Base-by-base conservation (phyloP, 2,113 vertebrate species). In the Tylochromis polylepis region DNA sequence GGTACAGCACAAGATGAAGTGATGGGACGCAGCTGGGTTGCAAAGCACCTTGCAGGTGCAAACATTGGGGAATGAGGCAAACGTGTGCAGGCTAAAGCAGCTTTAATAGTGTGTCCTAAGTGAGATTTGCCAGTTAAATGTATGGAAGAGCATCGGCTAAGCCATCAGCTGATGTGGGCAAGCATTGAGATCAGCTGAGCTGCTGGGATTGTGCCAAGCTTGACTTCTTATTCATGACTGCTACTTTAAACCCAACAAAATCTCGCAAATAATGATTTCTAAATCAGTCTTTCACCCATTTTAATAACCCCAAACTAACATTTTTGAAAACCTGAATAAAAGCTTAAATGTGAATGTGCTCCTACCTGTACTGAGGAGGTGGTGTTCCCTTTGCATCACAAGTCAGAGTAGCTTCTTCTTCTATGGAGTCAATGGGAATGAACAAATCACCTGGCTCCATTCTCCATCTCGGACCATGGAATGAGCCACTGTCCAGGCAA, bases 391-490 rank as follows among this genome's bases (percentile, higher is more conserved):
- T 96, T 18, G 96, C 94, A 5, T 96, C 96, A 81, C 96, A 96
- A 24, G 94, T 95, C 85, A 96, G 88, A 10, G 96, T 96, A 4
- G 95, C 96, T 88, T 96, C 96, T 86, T 96, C 96, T 43, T 96
- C 96, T 49, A 95, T 94, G 67, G 95, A 95, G 75, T 96, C 96
- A 1, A 96, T 90, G 11, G 96, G 95, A 81, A 96, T 95, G 62
- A 96, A 96, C 79, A 96, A 87, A 90, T 96, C 96, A 16, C 93
- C 95, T 2, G 96, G 96, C 86, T 96, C 96, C 96, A 96, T 96
- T 84, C 96, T 93, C 96, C 96, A 96, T 89, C 93, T 94, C 46
- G 96, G 96, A 31, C 96, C 95, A 81, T 96, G 94, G 82, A 93
- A 96, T 7, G 95, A 94, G 15, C 95, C 96, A 72, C 93, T 95